Evolutionary conservation across 2,888 invertebrate genomes (phyloP).

Genomic region (Callyntrura sp.): DNA sequence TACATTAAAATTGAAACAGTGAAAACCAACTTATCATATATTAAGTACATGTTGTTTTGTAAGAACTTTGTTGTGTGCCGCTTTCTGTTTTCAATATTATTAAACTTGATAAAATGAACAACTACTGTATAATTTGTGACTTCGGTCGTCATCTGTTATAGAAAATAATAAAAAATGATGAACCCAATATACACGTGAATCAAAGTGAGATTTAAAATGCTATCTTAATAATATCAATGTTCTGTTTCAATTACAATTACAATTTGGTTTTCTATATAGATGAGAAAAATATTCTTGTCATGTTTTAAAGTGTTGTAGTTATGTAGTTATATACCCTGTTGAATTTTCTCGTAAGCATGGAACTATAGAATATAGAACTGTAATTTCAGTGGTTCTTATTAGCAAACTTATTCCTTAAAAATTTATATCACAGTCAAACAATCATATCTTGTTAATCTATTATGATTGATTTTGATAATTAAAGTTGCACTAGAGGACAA

Average conservation of each 20-base stretch:
- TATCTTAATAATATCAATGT: neutral
- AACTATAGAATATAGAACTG: neutral
- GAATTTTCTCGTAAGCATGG: neutral
- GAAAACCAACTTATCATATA: neutral
- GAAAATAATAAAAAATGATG: neutral
- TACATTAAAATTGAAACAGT: neutral
- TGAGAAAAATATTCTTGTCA: neutral
- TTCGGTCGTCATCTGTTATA: neutral
- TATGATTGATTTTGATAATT: neutral
- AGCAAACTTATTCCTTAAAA: neutral
- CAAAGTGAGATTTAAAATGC: neutral
- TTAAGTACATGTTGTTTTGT: slow-evolving; percentile 4
- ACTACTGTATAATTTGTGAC: slow-evolving; percentile 19
- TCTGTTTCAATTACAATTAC: neutral
- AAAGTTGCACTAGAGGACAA: slow-evolving; percentile 10
- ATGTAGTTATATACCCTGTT: neutral
- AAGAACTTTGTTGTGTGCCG: neutral
- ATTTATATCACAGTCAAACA: slow-evolving; percentile 51
- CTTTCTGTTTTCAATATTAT: slow-evolving; percentile 11
- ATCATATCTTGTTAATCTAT: neutral
- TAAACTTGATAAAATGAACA: neutral
- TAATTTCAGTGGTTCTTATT: neutral
- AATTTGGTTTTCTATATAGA: neutral
- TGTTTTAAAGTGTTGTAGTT: neutral
- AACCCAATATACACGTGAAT: neutral